A percentile compares a stretch with the other conserved stretches of the same genome.
These are phyloP conservation scores for Nomia melanderi DNA, from an alignment of 1,140 invertebrate genomes.

Conservation along the genomic window DNA sequence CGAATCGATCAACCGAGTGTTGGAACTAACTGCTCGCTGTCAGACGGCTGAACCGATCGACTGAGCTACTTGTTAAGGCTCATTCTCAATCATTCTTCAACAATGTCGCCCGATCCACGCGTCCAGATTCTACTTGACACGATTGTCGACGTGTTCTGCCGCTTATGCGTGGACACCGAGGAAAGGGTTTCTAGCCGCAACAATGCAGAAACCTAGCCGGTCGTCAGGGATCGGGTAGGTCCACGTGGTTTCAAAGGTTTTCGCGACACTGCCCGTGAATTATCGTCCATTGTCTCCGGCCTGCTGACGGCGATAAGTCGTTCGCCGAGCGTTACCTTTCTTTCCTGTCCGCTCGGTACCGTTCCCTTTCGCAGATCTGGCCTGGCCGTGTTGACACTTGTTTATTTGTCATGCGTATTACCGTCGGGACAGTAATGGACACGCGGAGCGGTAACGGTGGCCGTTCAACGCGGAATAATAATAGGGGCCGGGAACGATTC, in stretches of 20 bases:
- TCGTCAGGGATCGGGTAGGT: not conserved
- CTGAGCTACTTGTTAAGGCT: too few relatives aligned
- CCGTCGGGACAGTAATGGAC: slow-evolving; percentile 40
- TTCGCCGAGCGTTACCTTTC: slow-evolving; percentile 20
- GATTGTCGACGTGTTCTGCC: too few relatives aligned
- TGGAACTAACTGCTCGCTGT: too few relatives aligned
- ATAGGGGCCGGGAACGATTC: slow-evolving; percentile 19
- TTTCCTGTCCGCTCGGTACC: slow-evolving; percentile 9
- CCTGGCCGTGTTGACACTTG: slow-evolving; percentile 32
- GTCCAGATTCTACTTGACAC: too few relatives aligned
- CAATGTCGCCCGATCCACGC: too few relatives aligned
- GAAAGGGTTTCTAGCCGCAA: not conserved
- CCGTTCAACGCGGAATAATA: slow-evolving; percentile 29
- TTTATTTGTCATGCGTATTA: slow-evolving; percentile 48
- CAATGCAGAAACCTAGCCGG: not conserved
- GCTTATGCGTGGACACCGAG: too few relatives aligned
- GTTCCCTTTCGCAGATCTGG: slow-evolving; percentile 16
- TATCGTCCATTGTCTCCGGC: slow-evolving; percentile 22
- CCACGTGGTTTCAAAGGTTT: slow-evolving; percentile 26
- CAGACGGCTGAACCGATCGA: too few relatives aligned
- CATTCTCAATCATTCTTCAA: too few relatives aligned
- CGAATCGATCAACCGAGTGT: too few relatives aligned
- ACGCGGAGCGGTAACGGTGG: slow-evolving; percentile 5
- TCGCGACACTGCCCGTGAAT: not conserved
- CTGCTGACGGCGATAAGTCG: not conserved